Evolutionary conservation across 2,113 vertebrate genomes (phyloP).

Genomic region (Ranitomeya imitator): DNA sequence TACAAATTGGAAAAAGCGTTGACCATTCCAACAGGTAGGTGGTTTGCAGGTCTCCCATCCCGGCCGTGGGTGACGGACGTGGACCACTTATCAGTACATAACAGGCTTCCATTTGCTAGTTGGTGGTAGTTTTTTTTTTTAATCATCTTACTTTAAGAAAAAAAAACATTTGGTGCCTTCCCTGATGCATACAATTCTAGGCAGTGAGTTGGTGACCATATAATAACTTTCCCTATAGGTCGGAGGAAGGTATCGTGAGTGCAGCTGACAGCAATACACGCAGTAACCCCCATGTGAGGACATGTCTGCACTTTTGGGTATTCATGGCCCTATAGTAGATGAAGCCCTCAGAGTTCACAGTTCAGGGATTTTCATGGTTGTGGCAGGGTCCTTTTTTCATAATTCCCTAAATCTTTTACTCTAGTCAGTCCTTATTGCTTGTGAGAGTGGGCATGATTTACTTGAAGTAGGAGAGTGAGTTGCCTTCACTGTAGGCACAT

Average conservation of each 20-base stretch:
- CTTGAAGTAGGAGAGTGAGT: not conserved
- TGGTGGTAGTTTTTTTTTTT: too few species aligned
- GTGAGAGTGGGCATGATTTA: not conserved
- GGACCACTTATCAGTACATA: too few species aligned
- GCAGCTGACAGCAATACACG: not conserved
- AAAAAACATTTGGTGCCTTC: not conserved
- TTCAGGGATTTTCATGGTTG: slow-evolving; percentile 39
- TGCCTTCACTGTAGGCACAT: not conserved
- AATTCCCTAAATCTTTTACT: not conserved
- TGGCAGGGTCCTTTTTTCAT: slow-evolving; percentile 32
- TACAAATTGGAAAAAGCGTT: too few species aligned
- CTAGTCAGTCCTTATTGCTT: not conserved
- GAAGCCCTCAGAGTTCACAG: slow-evolving; percentile 25
- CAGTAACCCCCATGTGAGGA: too few species aligned
- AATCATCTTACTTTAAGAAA: too few species aligned
- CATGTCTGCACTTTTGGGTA: not conserved
- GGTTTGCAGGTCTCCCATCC: too few species aligned
- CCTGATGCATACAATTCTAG: not conserved
- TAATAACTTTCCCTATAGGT: too few species aligned
- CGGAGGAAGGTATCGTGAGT: not conserved
- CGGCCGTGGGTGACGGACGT: too few species aligned
- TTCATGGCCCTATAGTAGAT: not conserved
- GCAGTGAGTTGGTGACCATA: too few species aligned
- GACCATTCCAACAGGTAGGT: too few species aligned
- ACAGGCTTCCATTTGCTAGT: too few species aligned